Conservation (phyloP, 1,140 invertebrate genomes). For the Zaprionus vittiger region DNA sequence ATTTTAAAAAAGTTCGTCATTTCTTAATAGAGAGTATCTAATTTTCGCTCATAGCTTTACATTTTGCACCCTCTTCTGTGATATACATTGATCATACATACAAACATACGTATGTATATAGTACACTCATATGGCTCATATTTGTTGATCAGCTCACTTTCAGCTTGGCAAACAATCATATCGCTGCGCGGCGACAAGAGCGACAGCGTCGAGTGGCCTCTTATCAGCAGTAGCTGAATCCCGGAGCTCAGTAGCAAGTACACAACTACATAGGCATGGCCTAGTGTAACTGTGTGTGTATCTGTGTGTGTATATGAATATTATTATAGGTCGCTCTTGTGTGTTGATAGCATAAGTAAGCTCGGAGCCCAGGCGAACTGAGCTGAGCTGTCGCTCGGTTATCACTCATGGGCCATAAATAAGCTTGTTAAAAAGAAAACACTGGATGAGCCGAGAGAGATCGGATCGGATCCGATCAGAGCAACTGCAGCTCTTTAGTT, state of each 20-base stretch:
- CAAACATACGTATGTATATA: background rate
- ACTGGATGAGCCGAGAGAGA: slow-evolving; percentile 26
- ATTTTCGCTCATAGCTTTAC: background rate
- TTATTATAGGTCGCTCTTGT: slow-evolving; percentile 64
- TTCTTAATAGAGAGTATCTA: background rate
- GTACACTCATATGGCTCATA: slow-evolving; percentile 30
- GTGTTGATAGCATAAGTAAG: slow-evolving; percentile 28
- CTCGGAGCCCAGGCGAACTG: background rate
- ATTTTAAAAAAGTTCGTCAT: background rate
- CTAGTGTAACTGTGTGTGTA: background rate
- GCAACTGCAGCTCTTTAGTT: slow-evolving; percentile 1
- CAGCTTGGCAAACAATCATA: slow-evolving; percentile 61
- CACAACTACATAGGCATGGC: background rate
- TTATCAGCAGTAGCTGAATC: slow-evolving; percentile 59
- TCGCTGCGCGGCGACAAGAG: slow-evolving; percentile 23
- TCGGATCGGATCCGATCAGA: slow-evolving; percentile 5
- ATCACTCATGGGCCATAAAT: slow-evolving; percentile 50
- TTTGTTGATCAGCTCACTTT: slow-evolving; percentile 73
- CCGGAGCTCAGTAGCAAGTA: slow-evolving; percentile 33
- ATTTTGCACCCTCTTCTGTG: background rate
- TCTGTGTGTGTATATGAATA: slow-evolving; percentile 10
- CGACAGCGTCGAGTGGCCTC: slow-evolving; percentile 37
- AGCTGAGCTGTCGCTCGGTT: slow-evolving; percentile 59
- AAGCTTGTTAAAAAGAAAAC: slow-evolving; percentile 16
- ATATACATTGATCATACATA: background rate